Conservation (phyloP, 2,888 invertebrate genomes). For the Melinaea menophilus region DNA sequence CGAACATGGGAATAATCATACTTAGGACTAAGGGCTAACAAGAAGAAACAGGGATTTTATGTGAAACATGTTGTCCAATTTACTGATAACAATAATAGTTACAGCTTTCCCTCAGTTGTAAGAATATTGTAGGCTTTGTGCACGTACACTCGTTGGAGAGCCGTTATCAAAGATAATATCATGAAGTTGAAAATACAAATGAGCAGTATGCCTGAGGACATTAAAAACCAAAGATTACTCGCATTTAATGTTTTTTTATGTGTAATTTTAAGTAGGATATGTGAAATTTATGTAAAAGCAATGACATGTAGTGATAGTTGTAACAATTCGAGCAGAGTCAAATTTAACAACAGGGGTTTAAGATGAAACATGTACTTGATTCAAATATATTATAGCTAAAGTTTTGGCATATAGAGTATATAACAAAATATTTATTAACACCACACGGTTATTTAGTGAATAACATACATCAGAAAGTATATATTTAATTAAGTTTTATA, state of each 20-base stretch:
- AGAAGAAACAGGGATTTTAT: slow-evolving; percentile 67
- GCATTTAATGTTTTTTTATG: slow-evolving; percentile 27
- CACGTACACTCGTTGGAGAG: not conserved
- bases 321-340: slow-evolving; percentile 7
- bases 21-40: slow-evolving; percentile 52
- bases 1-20: slow-evolving; percentile 40
- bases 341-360: slow-evolving; percentile 13
- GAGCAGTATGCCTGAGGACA: slow-evolving; percentile 22
- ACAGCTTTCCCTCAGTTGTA: not conserved
- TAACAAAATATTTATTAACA: too few relatives aligned
- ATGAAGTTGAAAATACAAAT: not conserved
- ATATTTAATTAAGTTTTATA: too few relatives aligned
- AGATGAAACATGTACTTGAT: not conserved
- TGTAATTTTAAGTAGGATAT: slow-evolving; percentile 21
- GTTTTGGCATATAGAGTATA: too few relatives aligned
- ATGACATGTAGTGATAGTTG: slow-evolving; percentile 22
- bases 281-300: slow-evolving; percentile 23
- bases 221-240: slow-evolving; percentile 20
- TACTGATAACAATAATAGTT: slow-evolving; percentile 14
- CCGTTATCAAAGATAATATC: too few relatives aligned
- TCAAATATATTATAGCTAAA: too few relatives aligned
- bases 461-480: too few relatives aligned
- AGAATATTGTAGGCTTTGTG: slow-evolving; percentile 3
- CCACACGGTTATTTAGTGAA: too few relatives aligned
- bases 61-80: slow-evolving; percentile 42